Evolutionary conservation across 2,888 invertebrate species (phyloP), one percentile per base, ranked within the genome.

Genomic region (Nephrotoma appendiculata): DNA sequence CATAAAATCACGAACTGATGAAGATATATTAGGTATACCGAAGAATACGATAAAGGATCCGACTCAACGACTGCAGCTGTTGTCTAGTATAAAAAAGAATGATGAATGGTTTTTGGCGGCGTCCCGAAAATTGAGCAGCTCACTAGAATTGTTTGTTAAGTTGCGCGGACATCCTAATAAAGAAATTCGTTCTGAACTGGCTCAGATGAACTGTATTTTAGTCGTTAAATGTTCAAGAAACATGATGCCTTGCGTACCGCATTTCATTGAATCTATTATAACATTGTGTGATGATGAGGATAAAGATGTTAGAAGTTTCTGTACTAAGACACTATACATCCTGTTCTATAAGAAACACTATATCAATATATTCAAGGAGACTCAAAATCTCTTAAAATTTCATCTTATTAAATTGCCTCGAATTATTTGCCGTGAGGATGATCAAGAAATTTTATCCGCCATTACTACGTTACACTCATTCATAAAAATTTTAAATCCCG

Each of bases 391-490:
- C 92, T 89, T 95, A 94, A 90, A 93, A 93, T 88, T 90, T 90
- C 87, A 92, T 93, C 19, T 96, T 0, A 93, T 92, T 12, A 93
- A 92, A 88, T 89, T 96, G 89, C 96, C 96, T 0, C 92, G 95
- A 88, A 92, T 93, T 52, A 91, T 95, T 87, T 92, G 95, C 88
- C 94, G 94, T 89, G 93, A 94, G 93, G 95, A 95, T 89, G 93
- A 94, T 42, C 90, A 89, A 1, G 93, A 94, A 88, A 96, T 96
- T 90, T 89, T 94, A 41, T 91, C 93, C 0, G 93, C 93, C 5
- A 90, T 96, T 85, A 93, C 94, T 89, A 93, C 95, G 86, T 88
- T 96, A 0, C 93, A 94, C 88, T 96, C 96, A 3, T 95, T 96
- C 90, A 89, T 96, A 11, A 91, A 92, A 86, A 90, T 94, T 86